Conservation (phyloP, 1,140 invertebrate genomes). For the Mercenaria mercenaria region DNA sequence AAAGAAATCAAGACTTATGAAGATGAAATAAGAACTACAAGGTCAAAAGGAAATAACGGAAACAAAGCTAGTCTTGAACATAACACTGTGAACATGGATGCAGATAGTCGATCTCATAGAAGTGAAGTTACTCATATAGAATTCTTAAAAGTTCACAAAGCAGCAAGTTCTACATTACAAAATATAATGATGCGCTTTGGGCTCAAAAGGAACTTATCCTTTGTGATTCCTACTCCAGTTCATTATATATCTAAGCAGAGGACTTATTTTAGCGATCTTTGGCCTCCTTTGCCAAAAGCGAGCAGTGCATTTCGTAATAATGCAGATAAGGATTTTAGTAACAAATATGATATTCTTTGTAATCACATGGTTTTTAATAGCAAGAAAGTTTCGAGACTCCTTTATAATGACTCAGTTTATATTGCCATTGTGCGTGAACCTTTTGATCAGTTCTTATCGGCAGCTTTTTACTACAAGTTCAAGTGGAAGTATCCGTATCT, state of each 20-base stretch:
- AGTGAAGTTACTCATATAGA: neutral
- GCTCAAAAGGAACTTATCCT: slow-evolving; percentile 17
- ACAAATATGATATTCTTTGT: slow-evolving; percentile 35
- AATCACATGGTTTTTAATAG: slow-evolving; percentile 39
- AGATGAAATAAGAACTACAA: too few species aligned
- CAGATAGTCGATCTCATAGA: too few species aligned
- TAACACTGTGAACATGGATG: too few species aligned
- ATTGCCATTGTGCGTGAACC: slow-evolving; percentile 31
- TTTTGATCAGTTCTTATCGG: slow-evolving; percentile 2
- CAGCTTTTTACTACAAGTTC: slow-evolving; percentile 33
- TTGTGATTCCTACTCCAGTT: neutral
- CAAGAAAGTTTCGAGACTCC: neutral
- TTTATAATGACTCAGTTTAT: slow-evolving; percentile 12
- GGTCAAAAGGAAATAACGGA: too few species aligned
- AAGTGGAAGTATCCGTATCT: neutral
- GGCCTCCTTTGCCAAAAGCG: neutral
- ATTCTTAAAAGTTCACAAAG: slow-evolving; percentile 44
- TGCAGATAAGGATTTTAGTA: neutral
- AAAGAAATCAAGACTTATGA: too few species aligned
- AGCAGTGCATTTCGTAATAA: neutral
- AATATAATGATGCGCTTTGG: slow-evolving; percentile 14
- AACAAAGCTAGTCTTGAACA: too few species aligned
- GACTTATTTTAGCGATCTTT: neutral
- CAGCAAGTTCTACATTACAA: slow-evolving; percentile 38
- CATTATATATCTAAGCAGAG: slow-evolving; percentile 8